Evolutionary conservation across 2,888 invertebrate genomes (phyloP), one percentile per base, ranked within the genome.

Genomic region (Melieria crassipennis): DNA sequence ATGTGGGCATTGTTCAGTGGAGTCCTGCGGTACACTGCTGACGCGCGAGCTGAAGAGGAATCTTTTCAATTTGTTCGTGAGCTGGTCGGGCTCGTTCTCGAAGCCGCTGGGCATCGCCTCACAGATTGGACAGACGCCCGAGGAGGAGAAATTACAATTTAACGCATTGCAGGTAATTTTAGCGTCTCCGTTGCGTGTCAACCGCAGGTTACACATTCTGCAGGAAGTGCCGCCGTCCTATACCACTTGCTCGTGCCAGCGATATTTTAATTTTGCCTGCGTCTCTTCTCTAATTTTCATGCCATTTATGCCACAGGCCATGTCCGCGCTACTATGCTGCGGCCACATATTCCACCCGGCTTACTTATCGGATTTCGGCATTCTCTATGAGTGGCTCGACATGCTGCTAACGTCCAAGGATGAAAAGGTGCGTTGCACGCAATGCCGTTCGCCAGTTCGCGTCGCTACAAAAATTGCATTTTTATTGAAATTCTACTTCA

Each of bases 241-340:
- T 16, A 16, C 16, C 0, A 16, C 16, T 16, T 16, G 16, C 16
- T 16, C 16, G 16, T 16, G 16, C 16, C 16, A 16, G 16, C 16
- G 16, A 16, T 16, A 30, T 30, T 30, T 30, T 30, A 2, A 30
- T 30, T 30, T 30, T 30, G 30, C 30, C 30, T 30, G 30, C 30
- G 30, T 30, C 30, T 30, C 30, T 47, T 58, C 16, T 7, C 58
- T 13, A 4, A 13, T 65, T 58, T 58, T 43, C 47, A 7, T 4
- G 4, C 16, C 30, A 10, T 64, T 64, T 30, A 42, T 45, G 45
- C 13, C 43, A 30, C 90, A 97, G 89, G 98, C 99, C 3, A 98
- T 99, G 95, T 96, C 97, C 74, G 95, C 97, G 9, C 89, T 99
- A 45, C 90, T 99, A 2, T 97, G 97, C 84, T 98, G 98, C 85